These are phyloP conservation scores for Microcebus ravelobensis DNA, from an alignment of 2,113 vertebrate genomes.

Conservation along the genomic window DNA sequence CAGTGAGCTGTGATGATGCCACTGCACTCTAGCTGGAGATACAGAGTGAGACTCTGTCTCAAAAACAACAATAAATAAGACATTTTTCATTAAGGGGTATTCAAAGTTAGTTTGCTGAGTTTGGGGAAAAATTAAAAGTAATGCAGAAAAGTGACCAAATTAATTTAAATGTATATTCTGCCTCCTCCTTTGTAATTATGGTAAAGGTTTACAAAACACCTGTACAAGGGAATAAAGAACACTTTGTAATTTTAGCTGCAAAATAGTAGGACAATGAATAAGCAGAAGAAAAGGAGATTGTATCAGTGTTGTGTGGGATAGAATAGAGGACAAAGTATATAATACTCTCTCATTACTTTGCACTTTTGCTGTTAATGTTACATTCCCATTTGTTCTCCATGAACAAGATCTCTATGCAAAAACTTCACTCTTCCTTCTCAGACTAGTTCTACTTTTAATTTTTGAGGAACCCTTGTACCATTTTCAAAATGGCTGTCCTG, in stretches of 20 bases:
- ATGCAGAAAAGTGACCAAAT: not conserved
- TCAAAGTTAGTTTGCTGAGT: not conserved
- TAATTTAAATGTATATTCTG: not conserved
- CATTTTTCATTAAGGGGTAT: not conserved
- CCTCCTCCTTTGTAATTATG: not conserved
- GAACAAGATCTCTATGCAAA: not conserved
- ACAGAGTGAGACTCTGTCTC: no score
- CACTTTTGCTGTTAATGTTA: not conserved
- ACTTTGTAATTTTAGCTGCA: not conserved
- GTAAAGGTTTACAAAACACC: not conserved
- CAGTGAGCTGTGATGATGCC: no score
- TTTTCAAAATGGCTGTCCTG: not conserved
- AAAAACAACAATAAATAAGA: no score
- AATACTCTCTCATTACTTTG: not conserved
- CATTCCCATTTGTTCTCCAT: not conserved
- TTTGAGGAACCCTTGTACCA: not conserved
- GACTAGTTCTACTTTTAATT: not conserved
- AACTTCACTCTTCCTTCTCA: not conserved
- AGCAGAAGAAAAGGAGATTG: not conserved
- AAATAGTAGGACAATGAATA: not conserved
- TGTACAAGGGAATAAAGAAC: not conserved
- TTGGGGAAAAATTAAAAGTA: not conserved
- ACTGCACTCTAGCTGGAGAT: no score
- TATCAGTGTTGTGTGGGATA: fast-evolving
- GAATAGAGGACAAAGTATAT: not conserved